Base-by-base conservation (phyloP, 92 coral and sea anemone genomes). In the Epizoanthus stellaris region DNA sequence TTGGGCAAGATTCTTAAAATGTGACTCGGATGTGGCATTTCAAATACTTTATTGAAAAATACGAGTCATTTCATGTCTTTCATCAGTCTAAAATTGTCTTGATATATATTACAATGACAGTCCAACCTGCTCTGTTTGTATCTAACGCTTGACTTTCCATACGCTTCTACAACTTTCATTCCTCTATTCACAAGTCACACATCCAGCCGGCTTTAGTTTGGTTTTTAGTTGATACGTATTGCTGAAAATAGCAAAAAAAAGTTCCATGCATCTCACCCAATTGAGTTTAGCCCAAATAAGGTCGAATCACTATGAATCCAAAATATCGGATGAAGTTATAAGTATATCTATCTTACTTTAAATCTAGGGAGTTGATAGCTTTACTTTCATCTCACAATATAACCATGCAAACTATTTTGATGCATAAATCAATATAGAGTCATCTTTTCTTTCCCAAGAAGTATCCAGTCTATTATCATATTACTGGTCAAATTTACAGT, bases 11-110 rank as follows among this genome's bases (percentile, higher is more conserved):
- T 36, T 21, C 36, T 17, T 59, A 14, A 74, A 36, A 54, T 54
- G 42, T 58, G 52, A 47, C 45, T 75, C 82, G 47, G 13, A 16
- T 59, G 2, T 21, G 71, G 57, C 20, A 67, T 79, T 63, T 14
- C 65, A 63, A 14, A 62, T 79, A 67, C 43, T 79, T 79, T 79
- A 79, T 62, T 79, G 72, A 19, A 63, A 77, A 77, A 77, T 60
- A 61, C 57, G 63, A 40, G 42, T 20, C 30, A 11, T 56, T 61
- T 77, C 52, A 40, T 36, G 56, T 11, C 56, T 7, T 52, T 52
- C 14, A 52, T 52, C 36, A 30, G 36, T 30, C 82, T 77, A 77
- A 62, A 77, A 63, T 62, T 42, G 43, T 63, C 65, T 70, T 79
- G 39, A 64, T 39, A 64, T 38, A 79, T 67, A 62, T 79, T 79